These are phyloP conservation scores for Loripinus fragilis DNA, from an alignment of 2,888 invertebrate genomes.

Conservation along the genomic window DNA sequence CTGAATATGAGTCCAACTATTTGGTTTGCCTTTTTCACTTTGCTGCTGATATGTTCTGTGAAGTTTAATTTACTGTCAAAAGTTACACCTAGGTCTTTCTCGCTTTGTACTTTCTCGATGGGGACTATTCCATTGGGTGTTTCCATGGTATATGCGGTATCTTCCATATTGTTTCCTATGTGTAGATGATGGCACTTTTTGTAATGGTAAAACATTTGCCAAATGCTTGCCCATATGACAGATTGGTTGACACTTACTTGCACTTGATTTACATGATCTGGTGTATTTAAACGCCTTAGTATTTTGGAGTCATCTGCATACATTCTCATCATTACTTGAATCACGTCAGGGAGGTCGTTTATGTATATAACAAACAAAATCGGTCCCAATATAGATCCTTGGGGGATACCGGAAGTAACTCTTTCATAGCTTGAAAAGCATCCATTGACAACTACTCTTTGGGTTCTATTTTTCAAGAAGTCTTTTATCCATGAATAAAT, in stretches of 20 bases:
- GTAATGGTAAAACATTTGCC: constrained; percentile 23
- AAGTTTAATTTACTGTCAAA: constrained; percentile 30
- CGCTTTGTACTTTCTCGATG: constrained; percentile 1
- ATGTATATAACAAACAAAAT: constrained; percentile 29
- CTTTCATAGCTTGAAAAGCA: constrained; percentile 10
- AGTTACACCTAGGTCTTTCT: constrained; percentile 27
- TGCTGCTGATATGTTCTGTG: constrained; percentile 19
- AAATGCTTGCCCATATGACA: constrained; percentile 23
- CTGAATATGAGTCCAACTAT: constrained; percentile 31
- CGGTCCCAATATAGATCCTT: constrained; percentile 25
- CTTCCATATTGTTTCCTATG: background rate
- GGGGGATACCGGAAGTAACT: constrained; percentile 27
- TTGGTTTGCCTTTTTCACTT: constrained; percentile 30
- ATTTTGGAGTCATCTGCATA: constrained; percentile 27
- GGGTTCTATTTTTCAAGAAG: constrained; percentile 22
- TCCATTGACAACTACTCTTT: constrained; percentile 26
- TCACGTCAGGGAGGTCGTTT: constrained; percentile 20
- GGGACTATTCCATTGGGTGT: background rate
- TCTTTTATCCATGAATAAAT: constrained; percentile 19
- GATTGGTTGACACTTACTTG: constrained; percentile 15
- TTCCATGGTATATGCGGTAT: background rate
- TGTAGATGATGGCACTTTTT: constrained; percentile 25
- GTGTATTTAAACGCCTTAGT: background rate
- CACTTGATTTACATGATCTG: background rate
- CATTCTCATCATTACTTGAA: background rate